Evolutionary conservation across 2,113 vertebrate species (phyloP), one percentile per base, ranked within the genome.

Genomic region (Pelusios castaneus): DNA sequence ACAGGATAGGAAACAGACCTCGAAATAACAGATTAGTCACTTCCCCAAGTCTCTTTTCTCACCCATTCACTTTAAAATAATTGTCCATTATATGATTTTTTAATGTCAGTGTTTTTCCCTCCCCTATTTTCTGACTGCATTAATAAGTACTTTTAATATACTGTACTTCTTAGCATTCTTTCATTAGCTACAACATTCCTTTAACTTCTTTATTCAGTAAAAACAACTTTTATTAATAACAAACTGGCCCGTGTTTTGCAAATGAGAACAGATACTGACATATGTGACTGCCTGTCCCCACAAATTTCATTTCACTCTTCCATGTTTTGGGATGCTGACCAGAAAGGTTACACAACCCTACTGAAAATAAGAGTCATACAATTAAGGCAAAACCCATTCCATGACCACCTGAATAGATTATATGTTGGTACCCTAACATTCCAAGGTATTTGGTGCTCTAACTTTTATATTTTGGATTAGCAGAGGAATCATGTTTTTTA

Each of bases 331-430:
- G 17, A 55, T n/a, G 63, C 52, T 38, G 70, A 82, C 55, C 77
- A 63, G 52, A 88, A 85, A 91, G 47, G 63, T 56, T 85, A 38
- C 22, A 70, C 70, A 63, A 25, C 78, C 41, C 24, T 84, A 82
- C 84, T 89, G 77, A 49, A 89, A 91, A 88, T 84, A 86, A 73
- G 7, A 56, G 19, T 84, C 82, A 55, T 78, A 88, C 67, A 49
- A 80, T 84, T 80, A 56, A 76, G 63, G 67, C 92, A 88, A 41
- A 78, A 29, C 38, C 54, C 54, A 77, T 88, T 78, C n/a, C 13
- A 41, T 94, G 81, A 85, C 63, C 88, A 89, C 85, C 31, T 60
- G 34, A 82, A 70, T 77, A 87, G 85, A 93, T 70, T 89, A 75
- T 25, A 88, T 70, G 54, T 78, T 89, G 19, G 60, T 31, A 55